phyloP scores from a whole-genome alignment of 2,113 vertebrate species.

The Vanacampus margaritifer region DNA sequence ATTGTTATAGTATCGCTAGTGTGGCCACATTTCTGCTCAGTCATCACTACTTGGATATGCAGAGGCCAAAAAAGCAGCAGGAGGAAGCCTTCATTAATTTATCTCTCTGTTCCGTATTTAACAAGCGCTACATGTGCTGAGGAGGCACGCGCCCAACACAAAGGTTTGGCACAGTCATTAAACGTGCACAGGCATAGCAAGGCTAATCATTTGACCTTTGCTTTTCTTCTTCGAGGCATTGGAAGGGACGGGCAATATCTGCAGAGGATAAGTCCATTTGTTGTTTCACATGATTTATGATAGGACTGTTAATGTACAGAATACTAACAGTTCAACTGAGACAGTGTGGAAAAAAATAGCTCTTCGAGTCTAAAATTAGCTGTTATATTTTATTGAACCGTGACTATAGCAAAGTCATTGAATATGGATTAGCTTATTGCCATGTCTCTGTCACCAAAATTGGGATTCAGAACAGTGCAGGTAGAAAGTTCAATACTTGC shows the following conservation, averaged over 20 bases:
- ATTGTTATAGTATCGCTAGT: constrained; percentile 18
- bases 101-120: constrained; percentile 68
- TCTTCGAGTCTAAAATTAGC: constrained; percentile 53
- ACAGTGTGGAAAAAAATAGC: constrained; percentile 63
- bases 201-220: constrained; percentile 75
- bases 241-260: constrained; percentile 52
- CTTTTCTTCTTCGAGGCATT: constrained; percentile 56
- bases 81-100: constrained; percentile 70
- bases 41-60: constrained; percentile 62
- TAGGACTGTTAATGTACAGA: constrained; percentile 59
- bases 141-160: constrained; percentile 65
- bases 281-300: constrained; percentile 72
- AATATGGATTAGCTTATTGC: constrained; percentile 14
- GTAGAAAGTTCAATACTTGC: too few species aligned
- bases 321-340: constrained; percentile 61
- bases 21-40: constrained; percentile 52
- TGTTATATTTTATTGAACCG: constrained; percentile 35
- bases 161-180: constrained; percentile 71
- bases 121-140: constrained; percentile 72
- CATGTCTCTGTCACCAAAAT: background rate
- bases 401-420: constrained; percentile 24
- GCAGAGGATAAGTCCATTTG: constrained; percentile 64
- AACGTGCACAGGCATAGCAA: constrained; percentile 60
- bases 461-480: background rate
- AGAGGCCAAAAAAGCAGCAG: constrained; percentile 63